A percentile compares a stretch with the other conserved stretches of the same genome.
Evolutionary conservation across 2,113 vertebrate genomes (phyloP).

Genomic region (Eleginops maclovinus): DNA sequence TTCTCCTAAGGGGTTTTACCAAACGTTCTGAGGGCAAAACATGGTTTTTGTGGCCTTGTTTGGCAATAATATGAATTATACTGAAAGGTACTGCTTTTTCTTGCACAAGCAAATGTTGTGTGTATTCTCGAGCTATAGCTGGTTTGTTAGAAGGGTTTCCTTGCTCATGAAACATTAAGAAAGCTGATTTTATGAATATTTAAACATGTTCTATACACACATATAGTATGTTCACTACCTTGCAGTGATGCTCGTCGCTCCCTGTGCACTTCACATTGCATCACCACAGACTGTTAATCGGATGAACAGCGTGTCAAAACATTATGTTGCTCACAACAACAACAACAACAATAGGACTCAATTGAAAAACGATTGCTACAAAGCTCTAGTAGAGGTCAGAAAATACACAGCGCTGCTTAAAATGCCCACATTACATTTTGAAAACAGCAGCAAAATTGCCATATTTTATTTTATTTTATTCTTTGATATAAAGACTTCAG

Average conservation of each 20-base stretch:
- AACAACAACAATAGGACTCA: too few species aligned
- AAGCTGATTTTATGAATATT: constrained; percentile 3
- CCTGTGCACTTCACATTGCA: background rate
- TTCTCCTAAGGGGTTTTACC: background rate
- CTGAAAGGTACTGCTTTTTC: background rate
- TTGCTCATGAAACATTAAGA: background rate
- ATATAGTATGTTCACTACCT: too few species aligned
- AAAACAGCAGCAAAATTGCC: too few species aligned
- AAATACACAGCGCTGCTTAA: too few species aligned
- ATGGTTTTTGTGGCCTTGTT: constrained; percentile 4
- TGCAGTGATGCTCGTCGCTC: background rate
- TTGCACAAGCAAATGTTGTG: constrained; percentile 2
- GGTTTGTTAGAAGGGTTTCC: background rate
- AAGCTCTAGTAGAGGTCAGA: too few species aligned
- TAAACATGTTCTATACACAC: background rate
- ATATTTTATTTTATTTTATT: too few species aligned
- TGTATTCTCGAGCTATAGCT: background rate
- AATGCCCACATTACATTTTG: too few species aligned
- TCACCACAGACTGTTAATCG: background rate
- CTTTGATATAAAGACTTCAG: too few species aligned
- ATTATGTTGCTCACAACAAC: background rate
- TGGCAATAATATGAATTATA: background rate
- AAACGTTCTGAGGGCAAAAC: background rate
- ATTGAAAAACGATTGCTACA: too few species aligned
- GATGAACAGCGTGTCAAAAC: background rate